phyloP scores from a whole-genome alignment of 2,888 invertebrate genomes.

The Anthrax anthrax region DNA sequence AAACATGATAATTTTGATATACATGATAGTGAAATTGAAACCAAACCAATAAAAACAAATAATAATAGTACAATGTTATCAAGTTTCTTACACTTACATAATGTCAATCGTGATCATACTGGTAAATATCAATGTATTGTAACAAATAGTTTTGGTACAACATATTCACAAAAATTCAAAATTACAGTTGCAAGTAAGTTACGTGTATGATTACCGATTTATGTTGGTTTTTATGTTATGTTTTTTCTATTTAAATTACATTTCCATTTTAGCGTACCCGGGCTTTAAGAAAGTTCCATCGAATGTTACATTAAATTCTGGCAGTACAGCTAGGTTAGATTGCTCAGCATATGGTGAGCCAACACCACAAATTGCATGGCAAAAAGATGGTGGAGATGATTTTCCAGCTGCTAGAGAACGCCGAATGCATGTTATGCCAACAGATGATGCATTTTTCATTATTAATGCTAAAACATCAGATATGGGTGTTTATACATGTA shows the following conservation, averaged over 20 bases:
- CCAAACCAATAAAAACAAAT: constrained; percentile 33
- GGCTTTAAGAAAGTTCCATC: constrained; percentile 70
- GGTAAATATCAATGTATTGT: constrained; percentile 90
- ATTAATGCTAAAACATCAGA: constrained; percentile 79
- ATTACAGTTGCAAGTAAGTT: constrained; percentile 69
- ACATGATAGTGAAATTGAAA: constrained; percentile 12
- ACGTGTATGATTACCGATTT: not conserved
- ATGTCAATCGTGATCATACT: constrained; percentile 65
- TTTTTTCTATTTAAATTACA: not conserved
- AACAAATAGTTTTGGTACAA: constrained; percentile 75
- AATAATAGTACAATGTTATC: constrained; percentile 50
- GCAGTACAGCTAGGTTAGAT: constrained; percentile 73
- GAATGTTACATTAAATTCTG: constrained; percentile 72
- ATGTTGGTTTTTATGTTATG: too few relatives aligned
- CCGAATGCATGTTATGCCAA: constrained; percentile 82
- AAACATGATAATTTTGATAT: constrained; percentile 67
- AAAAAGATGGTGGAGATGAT: constrained; percentile 83
- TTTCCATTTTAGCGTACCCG: constrained; percentile 62
- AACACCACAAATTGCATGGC: constrained; percentile 75
- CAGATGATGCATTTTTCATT: constrained; percentile 84
- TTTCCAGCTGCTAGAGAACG: constrained; percentile 91
- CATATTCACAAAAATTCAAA: constrained; percentile 74
- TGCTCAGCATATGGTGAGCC: constrained; percentile 87
- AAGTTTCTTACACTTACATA: constrained; percentile 57
- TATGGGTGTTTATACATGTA: constrained; percentile 86